Evolutionary conservation across 1,140 invertebrate genomes (phyloP).

Genomic region (Trypoxylus dichotomus): DNA sequence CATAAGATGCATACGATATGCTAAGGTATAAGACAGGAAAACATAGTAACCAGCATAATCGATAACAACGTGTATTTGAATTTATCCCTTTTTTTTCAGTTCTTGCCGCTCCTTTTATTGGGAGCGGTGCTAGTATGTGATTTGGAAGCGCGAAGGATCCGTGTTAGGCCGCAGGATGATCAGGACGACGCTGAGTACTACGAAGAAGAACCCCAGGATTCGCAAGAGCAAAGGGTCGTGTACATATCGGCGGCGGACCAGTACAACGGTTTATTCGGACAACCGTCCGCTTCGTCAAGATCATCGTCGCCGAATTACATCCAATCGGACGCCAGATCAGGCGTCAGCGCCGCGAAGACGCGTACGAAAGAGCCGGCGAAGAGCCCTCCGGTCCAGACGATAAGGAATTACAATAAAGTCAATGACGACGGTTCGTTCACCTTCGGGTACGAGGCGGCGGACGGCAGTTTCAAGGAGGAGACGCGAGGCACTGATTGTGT

Average conservation of each 20-base stretch:
- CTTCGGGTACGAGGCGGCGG: constrained; percentile 84
- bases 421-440: constrained; percentile 86
- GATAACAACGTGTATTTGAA: too few species aligned
- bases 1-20: too few species aligned
- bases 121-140: constrained; percentile 36
- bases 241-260: constrained; percentile 51
- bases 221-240: constrained; percentile 43
- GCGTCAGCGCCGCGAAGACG: constrained; percentile 49
- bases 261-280: constrained; percentile 54
- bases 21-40: too few species aligned
- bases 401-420: constrained; percentile 79
- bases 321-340: constrained; percentile 32
- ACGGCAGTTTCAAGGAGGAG: constrained; percentile 89
- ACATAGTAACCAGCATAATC: too few species aligned
- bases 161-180: constrained; percentile 44
- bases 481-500: constrained; percentile 83
- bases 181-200: constrained; percentile 52
- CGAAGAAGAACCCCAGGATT: constrained; percentile 51
- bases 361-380: constrained; percentile 64
- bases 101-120: constrained; percentile 42
- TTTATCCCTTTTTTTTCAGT: constrained; percentile 39
- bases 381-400: constrained; percentile 74
- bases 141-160: constrained; percentile 46
- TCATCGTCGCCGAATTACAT: constrained; percentile 45
- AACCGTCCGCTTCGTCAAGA: constrained; percentile 47